Conservation (phyloP, 2,797 vertebrate species). For the Sylvia borin region DNA sequence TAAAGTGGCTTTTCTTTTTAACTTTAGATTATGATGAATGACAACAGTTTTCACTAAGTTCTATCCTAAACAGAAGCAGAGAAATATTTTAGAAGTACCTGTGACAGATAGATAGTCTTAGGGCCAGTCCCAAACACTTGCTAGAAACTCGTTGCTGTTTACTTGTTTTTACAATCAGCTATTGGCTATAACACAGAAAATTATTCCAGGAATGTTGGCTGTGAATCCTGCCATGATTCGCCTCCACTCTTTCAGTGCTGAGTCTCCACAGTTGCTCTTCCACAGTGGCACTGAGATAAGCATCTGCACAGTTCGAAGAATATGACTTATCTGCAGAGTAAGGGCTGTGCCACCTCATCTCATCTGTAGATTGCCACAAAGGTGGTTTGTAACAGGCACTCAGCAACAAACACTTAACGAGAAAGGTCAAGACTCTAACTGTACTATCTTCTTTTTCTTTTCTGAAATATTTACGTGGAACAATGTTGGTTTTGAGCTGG, state of each 20-base stretch:
- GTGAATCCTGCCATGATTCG: neutral
- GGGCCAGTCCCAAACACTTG: neutral
- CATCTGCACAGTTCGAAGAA: no score
- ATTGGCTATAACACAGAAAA: neutral
- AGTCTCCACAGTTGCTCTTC: neutral
- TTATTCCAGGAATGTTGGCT: neutral
- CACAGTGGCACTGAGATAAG: neutral
- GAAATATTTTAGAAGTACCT: neutral
- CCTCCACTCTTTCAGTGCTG: neutral
- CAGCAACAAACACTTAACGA: neutral
- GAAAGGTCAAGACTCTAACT: neutral
- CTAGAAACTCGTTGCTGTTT: neutral
- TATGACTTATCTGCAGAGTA: neutral
- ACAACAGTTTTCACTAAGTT: neutral
- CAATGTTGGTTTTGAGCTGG: neutral
- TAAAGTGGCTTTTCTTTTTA: neutral
- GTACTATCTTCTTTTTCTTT: neutral
- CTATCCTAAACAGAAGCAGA: neutral
- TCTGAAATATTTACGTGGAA: neutral
- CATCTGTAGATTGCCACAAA: neutral
- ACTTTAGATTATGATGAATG: neutral
- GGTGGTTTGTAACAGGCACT: neutral
- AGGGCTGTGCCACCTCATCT: neutral
- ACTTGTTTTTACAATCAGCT: neutral
- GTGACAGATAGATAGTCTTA: neutral